A percentile compares a stretch with the other conserved stretches of the same genome.
Conservation (phyloP, 2,797 vertebrate genomes). For the Chaetodon trifasciatus region DNA sequence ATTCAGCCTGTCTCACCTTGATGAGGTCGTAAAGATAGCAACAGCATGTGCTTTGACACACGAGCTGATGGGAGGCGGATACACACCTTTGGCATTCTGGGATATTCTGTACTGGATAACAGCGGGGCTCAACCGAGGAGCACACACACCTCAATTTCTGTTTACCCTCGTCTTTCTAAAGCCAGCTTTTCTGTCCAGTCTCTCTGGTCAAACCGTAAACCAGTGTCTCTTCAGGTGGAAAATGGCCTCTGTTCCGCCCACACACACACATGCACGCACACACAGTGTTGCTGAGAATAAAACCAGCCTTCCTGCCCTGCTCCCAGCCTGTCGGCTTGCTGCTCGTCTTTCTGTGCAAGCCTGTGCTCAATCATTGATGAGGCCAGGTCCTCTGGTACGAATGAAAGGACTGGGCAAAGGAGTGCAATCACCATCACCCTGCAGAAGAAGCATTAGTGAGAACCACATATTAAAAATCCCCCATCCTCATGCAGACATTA, state of each 20-base stretch:
- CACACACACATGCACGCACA: conserved; percentile 24
- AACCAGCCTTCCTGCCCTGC: conserved; percentile 42
- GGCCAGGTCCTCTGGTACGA: conserved; percentile 60
- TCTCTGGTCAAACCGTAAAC: conserved; percentile 62
- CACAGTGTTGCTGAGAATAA: conserved; percentile 49
- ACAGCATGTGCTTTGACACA: conserved; percentile 41
- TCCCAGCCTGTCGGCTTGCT: conserved; percentile 55
- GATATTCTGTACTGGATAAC: conserved; percentile 32
- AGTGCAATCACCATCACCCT: conserved; percentile 69
- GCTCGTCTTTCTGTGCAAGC: conserved; percentile 61
- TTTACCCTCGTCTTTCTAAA: conserved; percentile 47
- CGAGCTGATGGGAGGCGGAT: conserved; percentile 32
- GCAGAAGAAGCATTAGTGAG: conserved; percentile 57
- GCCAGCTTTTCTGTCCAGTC: conserved; percentile 45
- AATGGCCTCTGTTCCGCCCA: conserved; percentile 60
- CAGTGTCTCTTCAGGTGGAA: conserved; percentile 67
- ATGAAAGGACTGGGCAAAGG: conserved; percentile 59
- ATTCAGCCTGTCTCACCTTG: conserved; percentile 55
- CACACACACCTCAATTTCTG: conserved; percentile 37
- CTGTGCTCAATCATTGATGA: conserved; percentile 77
- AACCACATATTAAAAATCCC: conserved; percentile 57
- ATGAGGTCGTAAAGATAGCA: conserved; percentile 73
- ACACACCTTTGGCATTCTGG: conserved; percentile 41
- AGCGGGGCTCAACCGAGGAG: conserved; percentile 6
- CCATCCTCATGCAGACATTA: conserved; percentile 37